These are phyloP conservation scores for Labeo rohita DNA, from an alignment of 2,113 vertebrate species.

Conservation along the genomic window DNA sequence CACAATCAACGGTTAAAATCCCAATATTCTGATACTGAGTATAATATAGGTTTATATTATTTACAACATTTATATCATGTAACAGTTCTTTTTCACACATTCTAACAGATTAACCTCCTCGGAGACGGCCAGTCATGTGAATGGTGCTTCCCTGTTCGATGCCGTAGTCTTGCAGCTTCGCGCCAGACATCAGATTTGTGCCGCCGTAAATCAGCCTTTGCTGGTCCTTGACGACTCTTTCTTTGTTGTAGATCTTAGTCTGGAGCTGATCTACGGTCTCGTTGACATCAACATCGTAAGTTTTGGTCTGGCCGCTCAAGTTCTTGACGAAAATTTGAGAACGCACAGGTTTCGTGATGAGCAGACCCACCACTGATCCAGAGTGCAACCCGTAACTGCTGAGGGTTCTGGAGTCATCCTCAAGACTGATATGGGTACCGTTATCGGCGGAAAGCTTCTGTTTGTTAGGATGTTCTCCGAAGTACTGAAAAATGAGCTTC, in stretches of 20 bases:
- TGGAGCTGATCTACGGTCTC: slow-evolving; percentile 67
- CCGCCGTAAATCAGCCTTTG: slow-evolving; percentile 65
- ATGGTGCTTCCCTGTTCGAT: slow-evolving; percentile 67
- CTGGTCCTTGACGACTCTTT: slow-evolving; percentile 61
- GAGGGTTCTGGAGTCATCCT: slow-evolving; percentile 42
- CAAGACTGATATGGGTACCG: slow-evolving; percentile 44
- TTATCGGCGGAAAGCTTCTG: slow-evolving; percentile 61
- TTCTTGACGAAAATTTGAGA: slow-evolving; percentile 71
- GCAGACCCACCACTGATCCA: slow-evolving; percentile 61
- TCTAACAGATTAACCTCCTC: not conserved
- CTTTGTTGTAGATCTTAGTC: slow-evolving; percentile 47
- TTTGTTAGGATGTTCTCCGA: rapidly evolving
- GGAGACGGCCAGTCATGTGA: slow-evolving; percentile 59
- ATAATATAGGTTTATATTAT: not conserved
- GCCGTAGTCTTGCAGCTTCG: slow-evolving; percentile 62
- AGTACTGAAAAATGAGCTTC: not conserved
- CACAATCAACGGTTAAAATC: no score
- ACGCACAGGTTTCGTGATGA: slow-evolving; percentile 56
- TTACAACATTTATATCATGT: not conserved
- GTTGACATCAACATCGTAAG: slow-evolving; percentile 58
- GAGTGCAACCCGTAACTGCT: slow-evolving; percentile 54
- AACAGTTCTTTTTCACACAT: not conserved
- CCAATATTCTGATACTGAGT: no score
- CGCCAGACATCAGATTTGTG: slow-evolving; percentile 48
- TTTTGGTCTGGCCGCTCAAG: slow-evolving; percentile 36